Evolutionary conservation across 2,113 vertebrate genomes (phyloP).

Genomic region (Psammodynastes pulverulentus): DNA sequence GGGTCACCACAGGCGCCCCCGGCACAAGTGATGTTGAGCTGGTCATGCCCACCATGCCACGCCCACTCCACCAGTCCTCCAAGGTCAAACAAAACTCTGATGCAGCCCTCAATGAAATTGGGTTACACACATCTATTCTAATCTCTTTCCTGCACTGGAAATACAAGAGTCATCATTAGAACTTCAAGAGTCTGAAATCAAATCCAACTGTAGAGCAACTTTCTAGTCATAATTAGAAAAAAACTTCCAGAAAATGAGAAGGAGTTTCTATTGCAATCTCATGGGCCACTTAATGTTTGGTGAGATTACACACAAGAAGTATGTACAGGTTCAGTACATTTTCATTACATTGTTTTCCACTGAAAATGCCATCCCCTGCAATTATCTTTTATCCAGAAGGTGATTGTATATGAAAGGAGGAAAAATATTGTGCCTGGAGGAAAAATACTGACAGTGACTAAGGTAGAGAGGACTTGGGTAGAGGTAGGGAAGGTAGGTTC

Average conservation of each 20-base stretch:
- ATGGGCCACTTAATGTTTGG: neutral
- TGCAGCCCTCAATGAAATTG: too few relatives aligned
- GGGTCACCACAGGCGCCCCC: too few relatives aligned
- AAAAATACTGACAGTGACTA: neutral
- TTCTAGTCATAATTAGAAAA: neutral
- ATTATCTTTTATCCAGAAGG: neutral
- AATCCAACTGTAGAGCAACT: neutral
- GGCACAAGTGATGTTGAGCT: too few relatives aligned
- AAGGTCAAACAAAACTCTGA: too few relatives aligned
- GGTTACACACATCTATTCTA: too few relatives aligned
- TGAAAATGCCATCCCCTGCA: neutral
- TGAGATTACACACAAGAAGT: neutral
- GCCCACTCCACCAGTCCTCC: too few relatives aligned
- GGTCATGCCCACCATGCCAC: too few relatives aligned
- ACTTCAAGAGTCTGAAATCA: neutral
- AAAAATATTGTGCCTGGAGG: neutral
- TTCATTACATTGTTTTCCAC: neutral
- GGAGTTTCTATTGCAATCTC: neutral
- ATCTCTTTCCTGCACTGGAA: neutral
- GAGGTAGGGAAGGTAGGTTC: too few relatives aligned
- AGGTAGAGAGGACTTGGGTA: too few relatives aligned
- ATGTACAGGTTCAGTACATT: neutral
- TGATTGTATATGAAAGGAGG: neutral
- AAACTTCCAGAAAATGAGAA: neutral
- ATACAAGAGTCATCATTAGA: neutral